Conservation (phyloP, 30 jellyfish, hydroid and myxozoan genomes). For the Aurelia sp. region DNA sequence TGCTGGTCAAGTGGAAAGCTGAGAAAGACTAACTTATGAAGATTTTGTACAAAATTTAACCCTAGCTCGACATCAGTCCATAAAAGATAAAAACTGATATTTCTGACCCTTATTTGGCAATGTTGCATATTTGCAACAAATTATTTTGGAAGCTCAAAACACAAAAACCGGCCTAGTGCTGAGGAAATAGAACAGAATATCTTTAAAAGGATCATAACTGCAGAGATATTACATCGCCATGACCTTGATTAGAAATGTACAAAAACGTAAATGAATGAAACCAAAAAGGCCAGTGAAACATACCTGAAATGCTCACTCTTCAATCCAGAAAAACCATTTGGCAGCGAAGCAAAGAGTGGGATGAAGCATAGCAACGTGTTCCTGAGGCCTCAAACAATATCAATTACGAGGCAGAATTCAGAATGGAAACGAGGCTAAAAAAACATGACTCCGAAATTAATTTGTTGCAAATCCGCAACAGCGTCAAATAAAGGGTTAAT, state of each 20-base stretch:
- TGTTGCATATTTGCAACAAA: no score
- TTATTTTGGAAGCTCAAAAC: conserved; percentile 18
- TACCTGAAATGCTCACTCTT: no score
- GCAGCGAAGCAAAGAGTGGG: no score
- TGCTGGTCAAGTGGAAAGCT: conserved; percentile 1
- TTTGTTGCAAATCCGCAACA: no score
- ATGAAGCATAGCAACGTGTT: no score
- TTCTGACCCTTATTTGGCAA: conserved; percentile 19
- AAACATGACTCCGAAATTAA: no score
- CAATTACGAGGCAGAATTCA: no score
- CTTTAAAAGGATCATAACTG: conserved; percentile 6
- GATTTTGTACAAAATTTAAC: background rate
- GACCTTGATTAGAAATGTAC: background rate
- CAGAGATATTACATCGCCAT: conserved; percentile 8
- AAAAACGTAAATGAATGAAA: background rate
- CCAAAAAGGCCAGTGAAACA: no score
- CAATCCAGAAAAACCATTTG: no score
- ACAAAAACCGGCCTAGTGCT: conserved; percentile 13
- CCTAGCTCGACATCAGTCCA: background rate
- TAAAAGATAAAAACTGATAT: conserved; percentile 7
- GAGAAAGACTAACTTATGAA: background rate
- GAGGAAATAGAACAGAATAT: conserved; percentile 11
- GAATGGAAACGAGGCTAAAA: no score
- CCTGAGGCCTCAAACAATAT: no score
- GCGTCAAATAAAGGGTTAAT: no score